Conservation (phyloP, 2,797 vertebrate species). For the Typhlichthys eigenmanni region DNA sequence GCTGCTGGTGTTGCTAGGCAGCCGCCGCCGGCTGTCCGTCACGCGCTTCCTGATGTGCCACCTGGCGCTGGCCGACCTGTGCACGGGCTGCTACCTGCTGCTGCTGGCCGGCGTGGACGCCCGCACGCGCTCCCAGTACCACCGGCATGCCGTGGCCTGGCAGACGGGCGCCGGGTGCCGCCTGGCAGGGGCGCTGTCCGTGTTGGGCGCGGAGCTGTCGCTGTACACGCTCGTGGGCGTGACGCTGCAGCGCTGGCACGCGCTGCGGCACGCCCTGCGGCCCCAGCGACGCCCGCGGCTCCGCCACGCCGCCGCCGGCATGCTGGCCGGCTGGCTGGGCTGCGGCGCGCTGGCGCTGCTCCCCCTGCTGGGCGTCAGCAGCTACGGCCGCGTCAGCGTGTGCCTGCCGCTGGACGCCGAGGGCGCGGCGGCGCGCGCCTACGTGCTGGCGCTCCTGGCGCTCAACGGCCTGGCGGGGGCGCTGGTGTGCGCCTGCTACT, state of each 20-base stretch:
- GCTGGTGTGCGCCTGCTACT: slow-evolving; percentile 84
- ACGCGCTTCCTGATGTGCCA: slow-evolving; percentile 89
- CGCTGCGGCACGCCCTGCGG: slow-evolving; percentile 86
- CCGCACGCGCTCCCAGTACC: slow-evolving; percentile 84
- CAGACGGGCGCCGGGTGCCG: slow-evolving; percentile 85
- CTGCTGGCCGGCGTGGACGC: slow-evolving; percentile 86
- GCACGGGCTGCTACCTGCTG: slow-evolving; percentile 87
- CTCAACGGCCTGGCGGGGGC: slow-evolving; percentile 82
- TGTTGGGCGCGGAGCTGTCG: slow-evolving; percentile 86
- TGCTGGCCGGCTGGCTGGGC: slow-evolving; percentile 82
- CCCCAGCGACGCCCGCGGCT: slow-evolving; percentile 78
- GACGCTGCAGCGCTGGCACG: slow-evolving; percentile 88
- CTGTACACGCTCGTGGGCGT: slow-evolving; percentile 86
- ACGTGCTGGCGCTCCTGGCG: slow-evolving; percentile 77
- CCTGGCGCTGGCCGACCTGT: slow-evolving; percentile 88
- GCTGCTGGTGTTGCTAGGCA: slow-evolving; percentile 83
- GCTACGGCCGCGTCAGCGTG: slow-evolving; percentile 88
- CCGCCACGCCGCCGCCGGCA: slow-evolving; percentile 74
- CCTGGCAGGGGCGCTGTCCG: slow-evolving; percentile 83
- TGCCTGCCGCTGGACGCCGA: slow-evolving; percentile 89
- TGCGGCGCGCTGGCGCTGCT: slow-evolving; percentile 80
- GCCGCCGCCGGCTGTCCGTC: slow-evolving; percentile 84
- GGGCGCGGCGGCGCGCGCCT: slow-evolving; percentile 72
- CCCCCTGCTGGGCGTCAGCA: slow-evolving; percentile 84
- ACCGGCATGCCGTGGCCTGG: slow-evolving; percentile 87